Evolutionary conservation across 2,113 vertebrate genomes (phyloP).

Genomic region (Haemorhous mexicanus): DNA sequence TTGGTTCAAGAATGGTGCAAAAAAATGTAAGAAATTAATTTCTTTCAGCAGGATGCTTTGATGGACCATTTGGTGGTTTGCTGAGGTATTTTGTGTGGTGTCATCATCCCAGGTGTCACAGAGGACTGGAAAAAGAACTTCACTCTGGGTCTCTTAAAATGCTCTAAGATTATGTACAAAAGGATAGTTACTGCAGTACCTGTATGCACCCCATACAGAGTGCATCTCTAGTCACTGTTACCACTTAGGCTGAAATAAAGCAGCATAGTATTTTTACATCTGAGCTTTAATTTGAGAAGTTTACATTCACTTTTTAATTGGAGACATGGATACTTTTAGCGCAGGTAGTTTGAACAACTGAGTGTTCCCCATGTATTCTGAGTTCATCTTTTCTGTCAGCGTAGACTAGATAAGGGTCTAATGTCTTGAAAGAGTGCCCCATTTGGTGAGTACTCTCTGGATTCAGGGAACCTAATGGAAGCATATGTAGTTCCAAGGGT

Average conservation of each 20-base stretch:
- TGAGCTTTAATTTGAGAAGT: neutral
- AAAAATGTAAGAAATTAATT: neutral
- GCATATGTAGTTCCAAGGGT: neutral
- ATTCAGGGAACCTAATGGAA: neutral
- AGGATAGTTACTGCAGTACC: neutral
- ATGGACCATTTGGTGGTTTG: neutral
- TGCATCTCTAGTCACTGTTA: neutral
- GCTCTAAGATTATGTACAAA: neutral
- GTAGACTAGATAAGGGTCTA: neutral
- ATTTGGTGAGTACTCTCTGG: neutral
- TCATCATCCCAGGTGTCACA: neutral
- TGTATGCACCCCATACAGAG: neutral
- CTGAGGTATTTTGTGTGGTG: neutral
- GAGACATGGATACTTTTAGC: neutral
- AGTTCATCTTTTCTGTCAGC: neutral
- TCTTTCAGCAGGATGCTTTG: neutral
- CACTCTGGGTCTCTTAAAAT: neutral
- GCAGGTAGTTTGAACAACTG: neutral
- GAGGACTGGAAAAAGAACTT: neutral
- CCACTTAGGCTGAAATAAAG: neutral
- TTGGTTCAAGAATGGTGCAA: neutral
- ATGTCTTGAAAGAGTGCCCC: neutral
- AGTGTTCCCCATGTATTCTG: neutral
- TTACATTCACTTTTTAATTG: neutral
- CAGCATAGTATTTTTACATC: neutral